Evolutionary conservation across 2,113 vertebrate genomes (phyloP).

Genomic region (Mionectes macconnelli): DNA sequence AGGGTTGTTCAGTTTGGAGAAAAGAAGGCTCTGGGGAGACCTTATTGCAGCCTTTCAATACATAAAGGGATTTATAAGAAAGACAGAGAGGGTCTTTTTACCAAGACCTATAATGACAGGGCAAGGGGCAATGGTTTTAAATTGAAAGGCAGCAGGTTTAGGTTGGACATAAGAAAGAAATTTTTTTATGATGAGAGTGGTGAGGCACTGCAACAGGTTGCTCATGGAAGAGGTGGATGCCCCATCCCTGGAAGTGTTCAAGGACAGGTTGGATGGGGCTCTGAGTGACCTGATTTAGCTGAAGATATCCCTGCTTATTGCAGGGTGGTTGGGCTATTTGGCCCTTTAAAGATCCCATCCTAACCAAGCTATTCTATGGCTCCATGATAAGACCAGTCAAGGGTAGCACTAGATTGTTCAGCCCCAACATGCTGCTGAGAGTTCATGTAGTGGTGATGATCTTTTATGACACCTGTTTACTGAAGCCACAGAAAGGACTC

Average conservation of each 20-base stretch:
- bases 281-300: neutral
- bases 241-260: neutral
- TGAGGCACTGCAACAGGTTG: neutral
- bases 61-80: neutral
- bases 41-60: neutral
- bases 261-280: neutral
- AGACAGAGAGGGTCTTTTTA: neutral
- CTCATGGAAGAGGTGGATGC: neutral
- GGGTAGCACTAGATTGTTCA: neutral
- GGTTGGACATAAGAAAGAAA: neutral
- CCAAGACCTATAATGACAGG: neutral
- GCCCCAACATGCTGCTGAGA: neutral
- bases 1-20: neutral
- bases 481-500: neutral
- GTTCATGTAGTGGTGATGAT: neutral
- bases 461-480: neutral
- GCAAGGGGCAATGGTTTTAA: neutral
- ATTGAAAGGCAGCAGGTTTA: neutral
- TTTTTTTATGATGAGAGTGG: neutral
- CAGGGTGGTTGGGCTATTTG: rapidly evolving
- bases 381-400: neutral
- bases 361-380: neutral
- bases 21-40: neutral
- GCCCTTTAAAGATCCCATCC: neutral
- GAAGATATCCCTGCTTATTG: neutral